Conservation (phyloP, 2,113 vertebrate genomes). For the Silurus asotus region DNA sequence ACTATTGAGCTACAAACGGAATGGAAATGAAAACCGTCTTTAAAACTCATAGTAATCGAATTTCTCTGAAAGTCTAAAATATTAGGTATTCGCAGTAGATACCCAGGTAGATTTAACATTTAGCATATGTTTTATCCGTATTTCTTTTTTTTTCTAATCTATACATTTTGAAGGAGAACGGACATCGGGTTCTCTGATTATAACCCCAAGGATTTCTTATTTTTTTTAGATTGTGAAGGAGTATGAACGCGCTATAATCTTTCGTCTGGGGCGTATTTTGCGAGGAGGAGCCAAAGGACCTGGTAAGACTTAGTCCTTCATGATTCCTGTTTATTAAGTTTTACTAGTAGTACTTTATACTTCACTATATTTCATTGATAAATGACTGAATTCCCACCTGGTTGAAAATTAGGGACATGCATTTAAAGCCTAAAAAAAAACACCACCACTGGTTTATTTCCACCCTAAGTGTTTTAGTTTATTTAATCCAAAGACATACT, state of each 20-base stretch:
- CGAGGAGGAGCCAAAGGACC: constrained; percentile 92
- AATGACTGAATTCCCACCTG: neutral
- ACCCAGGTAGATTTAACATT: too few species aligned
- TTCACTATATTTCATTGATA: neutral
- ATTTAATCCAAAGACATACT: too few species aligned
- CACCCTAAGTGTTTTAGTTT: neutral
- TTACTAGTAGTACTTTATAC: neutral
- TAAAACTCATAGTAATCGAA: too few species aligned
- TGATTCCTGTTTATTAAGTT: neutral
- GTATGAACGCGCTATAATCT: constrained; percentile 93
- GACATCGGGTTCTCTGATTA: neutral
- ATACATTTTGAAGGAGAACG: neutral
- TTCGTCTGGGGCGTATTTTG: constrained; percentile 88
- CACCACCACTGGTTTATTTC: neutral
- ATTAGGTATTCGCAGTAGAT: too few species aligned
- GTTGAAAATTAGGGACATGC: neutral
- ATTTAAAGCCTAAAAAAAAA: neutral
- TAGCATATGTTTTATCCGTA: too few species aligned
- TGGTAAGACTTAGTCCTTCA: constrained; percentile 69
- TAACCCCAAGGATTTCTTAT: neutral
- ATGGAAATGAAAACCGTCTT: too few species aligned
- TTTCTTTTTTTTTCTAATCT: neutral
- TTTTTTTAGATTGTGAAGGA: constrained; percentile 87
- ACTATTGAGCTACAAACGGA: too few species aligned
- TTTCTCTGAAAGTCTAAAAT: neutral